Base-by-base conservation (phyloP, 2,113 vertebrate genomes). In the Petrocephalus microphthalmus region DNA sequence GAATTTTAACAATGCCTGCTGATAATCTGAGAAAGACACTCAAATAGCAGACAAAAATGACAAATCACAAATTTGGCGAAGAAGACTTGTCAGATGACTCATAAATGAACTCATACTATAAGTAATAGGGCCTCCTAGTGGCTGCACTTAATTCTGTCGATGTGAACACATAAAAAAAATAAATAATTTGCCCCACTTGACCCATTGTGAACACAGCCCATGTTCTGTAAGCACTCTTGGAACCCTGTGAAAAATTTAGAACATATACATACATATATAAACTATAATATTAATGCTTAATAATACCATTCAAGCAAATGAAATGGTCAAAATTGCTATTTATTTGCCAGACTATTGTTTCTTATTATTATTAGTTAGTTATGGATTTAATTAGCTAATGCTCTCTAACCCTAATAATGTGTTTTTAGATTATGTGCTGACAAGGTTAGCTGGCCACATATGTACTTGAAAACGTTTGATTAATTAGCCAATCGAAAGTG, bases 391-490 rank as follows among this genome's bases (percentile, higher is more conserved):
- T 83, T 47, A 83, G 81, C 45, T 49, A 45, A 83, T 49, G 19
- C 37, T 83, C 81, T 49, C 20, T 49, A 83, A n/a, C 81, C 81
- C 45, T 49, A 49, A 57, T 86, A 60, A 57, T 60, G 6, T 11
- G 56, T 45, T 86, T 60, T 64, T 86, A 86, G 85, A 45, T 86
- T 42, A 47, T 86, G 20, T 5, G 42, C 56, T 60, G 53, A 86
- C n/a, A 54, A 33, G 85, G 85, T 86, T 54, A 81, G 64, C 49
- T 87, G 49, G 64, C 64, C 25, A 74, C 67, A 87, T 74, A 87
- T 87, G 67, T 54, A 29, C n/a, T 51, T 74, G 42, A 49, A 74
- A 74, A 74, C 49, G n/a, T 74, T 81, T 56, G 29, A 82, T 88
- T 82, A 82, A 82, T 81, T 56, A 82, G 47, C 51, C 29, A 71